Conservation (phyloP, 92 coral and sea anemone genomes). For the Porites divaricata region DNA sequence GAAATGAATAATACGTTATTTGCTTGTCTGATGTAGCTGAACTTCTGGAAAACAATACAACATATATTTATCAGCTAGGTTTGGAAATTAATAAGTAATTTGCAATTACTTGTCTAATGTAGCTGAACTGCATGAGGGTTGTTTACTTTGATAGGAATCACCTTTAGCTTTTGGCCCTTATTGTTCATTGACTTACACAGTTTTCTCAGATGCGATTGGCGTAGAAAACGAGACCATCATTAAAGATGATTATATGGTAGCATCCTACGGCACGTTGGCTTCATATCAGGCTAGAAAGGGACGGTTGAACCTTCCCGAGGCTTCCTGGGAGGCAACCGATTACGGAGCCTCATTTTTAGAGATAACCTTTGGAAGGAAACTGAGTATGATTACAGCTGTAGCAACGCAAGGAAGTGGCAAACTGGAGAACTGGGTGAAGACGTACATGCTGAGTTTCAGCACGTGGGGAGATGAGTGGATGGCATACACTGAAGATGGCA, state of each 20-base stretch:
- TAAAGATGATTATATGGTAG: conserved; percentile 23
- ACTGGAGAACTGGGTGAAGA: conserved; percentile 43
- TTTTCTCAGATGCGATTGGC: conserved; percentile 46
- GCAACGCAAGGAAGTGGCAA: conserved; percentile 56
- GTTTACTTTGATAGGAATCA: too few relatives aligned
- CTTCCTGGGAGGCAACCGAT: not conserved
- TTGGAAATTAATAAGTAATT: too few relatives aligned
- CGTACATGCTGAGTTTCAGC: conserved; percentile 49
- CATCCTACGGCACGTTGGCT: not conserved
- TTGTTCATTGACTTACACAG: conserved; percentile 1
- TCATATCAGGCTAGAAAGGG: conserved; percentile 3
- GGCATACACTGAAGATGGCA: conserved; percentile 49
- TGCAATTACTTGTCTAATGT: too few relatives aligned
- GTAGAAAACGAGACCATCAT: conserved; percentile 33
- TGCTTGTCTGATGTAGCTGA: too few relatives aligned
- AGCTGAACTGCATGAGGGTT: too few relatives aligned
- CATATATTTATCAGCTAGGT: too few relatives aligned
- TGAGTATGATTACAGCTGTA: conserved; percentile 58
- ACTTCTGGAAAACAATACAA: too few relatives aligned
- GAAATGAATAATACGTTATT: too few relatives aligned
- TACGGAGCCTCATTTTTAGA: conserved; percentile 28
- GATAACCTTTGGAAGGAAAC: conserved; percentile 41
- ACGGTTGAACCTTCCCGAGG: conserved; percentile 29
- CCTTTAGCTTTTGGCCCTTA: too few relatives aligned
- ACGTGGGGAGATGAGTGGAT: conserved; percentile 61